Evolutionary conservation across 2,888 invertebrate genomes (phyloP).

Genomic region (Caenorhabditis afra): DNA sequence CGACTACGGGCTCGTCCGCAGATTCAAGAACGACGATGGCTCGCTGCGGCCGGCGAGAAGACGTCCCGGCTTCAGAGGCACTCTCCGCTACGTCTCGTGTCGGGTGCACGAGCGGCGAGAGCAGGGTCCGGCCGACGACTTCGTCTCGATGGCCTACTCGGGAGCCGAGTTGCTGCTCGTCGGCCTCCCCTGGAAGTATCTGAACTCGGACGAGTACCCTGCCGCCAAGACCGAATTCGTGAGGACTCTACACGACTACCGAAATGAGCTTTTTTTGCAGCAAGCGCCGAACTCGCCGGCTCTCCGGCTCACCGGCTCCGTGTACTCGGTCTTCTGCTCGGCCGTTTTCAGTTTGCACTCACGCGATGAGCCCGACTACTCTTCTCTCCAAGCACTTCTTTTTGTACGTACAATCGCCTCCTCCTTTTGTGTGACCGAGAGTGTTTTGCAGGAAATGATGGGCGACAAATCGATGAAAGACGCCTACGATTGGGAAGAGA

Average conservation of each 20-base stretch:
- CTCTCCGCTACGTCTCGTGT: conserved; percentile 74
- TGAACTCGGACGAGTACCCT: conserved; percentile 54
- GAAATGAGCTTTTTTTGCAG: conserved; percentile 5
- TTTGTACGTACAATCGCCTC: conserved; percentile 16
- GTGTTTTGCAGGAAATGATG: conserved; percentile 58
- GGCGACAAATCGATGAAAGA: conserved; percentile 63
- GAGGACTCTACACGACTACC: conserved; percentile 11
- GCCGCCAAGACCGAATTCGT: conserved; percentile 66
- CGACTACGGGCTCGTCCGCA: conserved; percentile 69
- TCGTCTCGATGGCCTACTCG: conserved; percentile 67
- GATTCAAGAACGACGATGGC: conserved; percentile 64
- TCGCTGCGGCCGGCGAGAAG: conserved; percentile 49
- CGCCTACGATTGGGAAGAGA: conserved; percentile 72
- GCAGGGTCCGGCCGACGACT: conserved; percentile 68
- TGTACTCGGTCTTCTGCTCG: conserved; percentile 51
- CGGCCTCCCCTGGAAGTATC: conserved; percentile 66
- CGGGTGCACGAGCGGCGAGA: conserved; percentile 66
- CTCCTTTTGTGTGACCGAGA: neutral
- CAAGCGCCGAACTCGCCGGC: conserved; percentile 40
- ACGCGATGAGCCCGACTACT: conserved; percentile 69
- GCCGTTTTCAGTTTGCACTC: conserved; percentile 63
- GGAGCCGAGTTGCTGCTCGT: conserved; percentile 64
- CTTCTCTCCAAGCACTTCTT: conserved; percentile 61
- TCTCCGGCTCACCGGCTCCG: conserved; percentile 28
- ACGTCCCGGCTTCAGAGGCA: conserved; percentile 68